A percentile compares a stretch with the other conserved stretches of the same genome.
These are phyloP conservation scores for Enteromius mattozi DNA, from an alignment of 2,797 vertebrate species.

Conservation along the genomic window DNA sequence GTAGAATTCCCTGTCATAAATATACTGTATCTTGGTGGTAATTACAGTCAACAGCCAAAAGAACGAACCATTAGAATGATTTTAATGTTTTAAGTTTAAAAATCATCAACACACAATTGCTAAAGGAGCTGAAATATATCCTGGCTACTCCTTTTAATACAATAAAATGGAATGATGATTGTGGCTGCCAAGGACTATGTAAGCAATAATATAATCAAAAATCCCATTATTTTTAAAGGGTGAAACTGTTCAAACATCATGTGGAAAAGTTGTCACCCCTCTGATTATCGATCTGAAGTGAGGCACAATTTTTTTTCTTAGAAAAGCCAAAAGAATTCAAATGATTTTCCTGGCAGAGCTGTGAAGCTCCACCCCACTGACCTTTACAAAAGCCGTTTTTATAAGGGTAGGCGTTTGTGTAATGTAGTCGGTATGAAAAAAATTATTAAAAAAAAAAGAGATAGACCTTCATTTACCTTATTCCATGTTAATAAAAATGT, in stretches of 20 bases:
- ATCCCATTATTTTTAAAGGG: background rate
- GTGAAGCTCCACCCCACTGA: constrained; percentile 9
- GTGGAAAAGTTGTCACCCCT: constrained; percentile 4
- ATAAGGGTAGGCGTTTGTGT: background rate
- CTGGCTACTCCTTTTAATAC: background rate
- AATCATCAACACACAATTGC: background rate
- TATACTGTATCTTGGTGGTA: background rate
- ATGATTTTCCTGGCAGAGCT: constrained; percentile 4
- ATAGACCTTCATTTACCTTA: background rate
- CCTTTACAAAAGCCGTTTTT: background rate
- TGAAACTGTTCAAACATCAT: background rate
- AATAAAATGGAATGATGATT: background rate
- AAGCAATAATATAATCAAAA: background rate
- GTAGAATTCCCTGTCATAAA: background rate
- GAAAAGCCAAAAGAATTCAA: background rate
- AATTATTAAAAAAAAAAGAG: background rate
- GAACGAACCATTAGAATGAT: background rate
- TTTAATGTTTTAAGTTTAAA: background rate
- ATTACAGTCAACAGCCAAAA: background rate
- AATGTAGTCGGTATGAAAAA: constrained; percentile 5
- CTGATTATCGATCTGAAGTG: constrained; percentile 2
- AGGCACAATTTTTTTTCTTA: background rate
- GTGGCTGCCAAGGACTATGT: too few relatives aligned
- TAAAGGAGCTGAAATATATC: background rate
- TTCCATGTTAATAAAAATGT: background rate